Evolutionary conservation across 2,113 vertebrate species (phyloP), one percentile per base, ranked within the genome.

Genomic region (Orthonyx spaldingii): DNA sequence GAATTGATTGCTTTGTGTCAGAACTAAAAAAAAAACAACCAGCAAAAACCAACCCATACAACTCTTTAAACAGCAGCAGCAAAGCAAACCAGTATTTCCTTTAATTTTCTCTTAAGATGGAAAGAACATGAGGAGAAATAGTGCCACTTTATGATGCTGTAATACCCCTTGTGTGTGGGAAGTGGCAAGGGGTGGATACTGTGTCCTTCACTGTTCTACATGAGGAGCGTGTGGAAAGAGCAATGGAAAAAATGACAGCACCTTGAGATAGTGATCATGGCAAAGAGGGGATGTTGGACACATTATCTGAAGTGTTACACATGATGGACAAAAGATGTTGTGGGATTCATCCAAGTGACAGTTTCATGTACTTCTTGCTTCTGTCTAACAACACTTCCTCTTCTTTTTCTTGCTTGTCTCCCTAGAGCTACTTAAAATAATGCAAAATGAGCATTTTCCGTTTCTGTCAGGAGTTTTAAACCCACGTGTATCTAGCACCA

Each of bases 381-480:
- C 61, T 96, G 44, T 72, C 53, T 82, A 65, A 23, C 57, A 87
- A 55, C 7, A 23, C 41, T 68, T 87, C 33, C 22, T 71, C 7
- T 50, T 84, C 61, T 87, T 93, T 77, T 87, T 30, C 42, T 63
- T 75, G 65, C 52, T 72, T 80, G 20, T 85, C 41, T 90, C 46
- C 37, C 46, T 86, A 37, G 42, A 68, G 35, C 56, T 27, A 19
- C 41, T 90, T 86, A 72, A 33, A 91, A 10, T 35, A 53, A 72
- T 39, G 30, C 52, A 42, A 94, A 87, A 57, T 46, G 53, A 88
- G 10, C 6, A 0, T 69, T 95, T 88, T 46, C 69, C 21, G 37
- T n/a, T 87, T 83, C 78, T 93, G 37, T 49, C 22, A 13, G 28
- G 69, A 89, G 49, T 69, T 77, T 83, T 81, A 87, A 96, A 94